These are phyloP conservation scores for Taeniopygia guttata DNA, from an alignment of 2,797 vertebrate genomes.

Conservation along the genomic window DNA sequence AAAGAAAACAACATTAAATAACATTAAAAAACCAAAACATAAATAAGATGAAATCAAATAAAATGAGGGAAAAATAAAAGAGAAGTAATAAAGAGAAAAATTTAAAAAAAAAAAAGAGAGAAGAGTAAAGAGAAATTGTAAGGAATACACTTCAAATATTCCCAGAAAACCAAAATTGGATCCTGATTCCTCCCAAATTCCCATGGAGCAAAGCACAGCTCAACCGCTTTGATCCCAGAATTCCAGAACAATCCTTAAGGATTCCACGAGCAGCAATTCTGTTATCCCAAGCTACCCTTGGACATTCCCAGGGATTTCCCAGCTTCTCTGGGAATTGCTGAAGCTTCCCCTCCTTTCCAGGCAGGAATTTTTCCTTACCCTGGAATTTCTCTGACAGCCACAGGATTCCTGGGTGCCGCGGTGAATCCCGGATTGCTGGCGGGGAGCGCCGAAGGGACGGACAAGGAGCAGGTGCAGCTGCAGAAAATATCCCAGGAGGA, in stretches of 20 bases:
- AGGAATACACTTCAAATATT: background rate
- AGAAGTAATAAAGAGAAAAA: no score
- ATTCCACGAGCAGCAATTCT: background rate
- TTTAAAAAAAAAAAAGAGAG: background rate
- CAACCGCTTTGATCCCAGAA: background rate
- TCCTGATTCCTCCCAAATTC: background rate
- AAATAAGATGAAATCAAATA: background rate
- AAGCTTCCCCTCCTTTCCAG: background rate
- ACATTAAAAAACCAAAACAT: no score
- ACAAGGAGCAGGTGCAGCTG: conserved; percentile 69
- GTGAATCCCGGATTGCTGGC: conserved; percentile 65
- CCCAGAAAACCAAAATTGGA: background rate
- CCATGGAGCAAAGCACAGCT: background rate
- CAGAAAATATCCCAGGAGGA: conserved; percentile 84
- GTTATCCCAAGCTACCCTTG: background rate
- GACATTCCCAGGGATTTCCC: background rate
- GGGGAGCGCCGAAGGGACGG: conserved; percentile 68
- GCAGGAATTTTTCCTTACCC: background rate
- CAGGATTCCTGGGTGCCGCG: conserved; percentile 72
- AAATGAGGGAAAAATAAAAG: no score
- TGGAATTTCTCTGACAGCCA: conserved; percentile 63
- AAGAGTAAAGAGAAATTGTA: background rate
- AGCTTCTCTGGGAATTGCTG: background rate
- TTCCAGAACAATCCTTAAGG: background rate
- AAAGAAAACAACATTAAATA: background rate